Base-by-base conservation (phyloP, 2,113 vertebrate species). In the Austrofundulus limnaeus region DNA sequence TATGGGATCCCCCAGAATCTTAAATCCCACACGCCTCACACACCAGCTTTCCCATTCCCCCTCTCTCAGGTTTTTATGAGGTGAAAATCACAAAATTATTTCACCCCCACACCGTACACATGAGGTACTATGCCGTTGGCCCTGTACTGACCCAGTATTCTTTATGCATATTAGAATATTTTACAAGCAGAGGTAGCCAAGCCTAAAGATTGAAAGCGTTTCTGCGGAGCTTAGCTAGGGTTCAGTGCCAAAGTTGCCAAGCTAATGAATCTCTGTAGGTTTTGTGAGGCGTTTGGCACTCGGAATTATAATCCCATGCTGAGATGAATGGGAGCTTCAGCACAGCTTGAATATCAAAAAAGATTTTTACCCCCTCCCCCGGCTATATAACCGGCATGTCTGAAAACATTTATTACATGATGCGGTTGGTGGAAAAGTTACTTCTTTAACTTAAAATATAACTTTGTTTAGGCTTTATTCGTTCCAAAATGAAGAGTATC, bases 31-130 rank as follows among this genome's bases (percentile, higher is more conserved):
- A 42, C 42, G 63, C 43, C 54, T 77, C 78, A 74, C 78, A 74
- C 74, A 65, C 60, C 70, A 28, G 34, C 67, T 38, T 55, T 34
- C 52, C 56, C 50, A 43, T 34, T 71, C 66, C 43, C 57, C 55
- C 37, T 25, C 10, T 57, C 70, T 80, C 58, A 45, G 45, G 60
- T 70, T 86, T 87, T 88, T 87, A 88, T 60, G 75, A 86, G 62
- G 86, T 86, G 88, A 80, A 77, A 87, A 80, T 81, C 78, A 66
- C 72, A 82, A 83, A 79, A 73, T n/a, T 47, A 80, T 69, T 58
- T 50, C n/a, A n/a, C 1, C 70, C 76, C 13, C 37, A 14, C 15
- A n/a, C 48, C 47, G 13, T 52, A 61, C 48, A 68, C 50, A 59
- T 24, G 21, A 15, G 46, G 16, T 5, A 53, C 52, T 72, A 53